A percentile compares a stretch with the other conserved stretches of the same genome.
These are phyloP conservation scores for Ecdyonurus torrentis DNA, from an alignment of 2,888 invertebrate genomes.

Conservation along the genomic window DNA sequence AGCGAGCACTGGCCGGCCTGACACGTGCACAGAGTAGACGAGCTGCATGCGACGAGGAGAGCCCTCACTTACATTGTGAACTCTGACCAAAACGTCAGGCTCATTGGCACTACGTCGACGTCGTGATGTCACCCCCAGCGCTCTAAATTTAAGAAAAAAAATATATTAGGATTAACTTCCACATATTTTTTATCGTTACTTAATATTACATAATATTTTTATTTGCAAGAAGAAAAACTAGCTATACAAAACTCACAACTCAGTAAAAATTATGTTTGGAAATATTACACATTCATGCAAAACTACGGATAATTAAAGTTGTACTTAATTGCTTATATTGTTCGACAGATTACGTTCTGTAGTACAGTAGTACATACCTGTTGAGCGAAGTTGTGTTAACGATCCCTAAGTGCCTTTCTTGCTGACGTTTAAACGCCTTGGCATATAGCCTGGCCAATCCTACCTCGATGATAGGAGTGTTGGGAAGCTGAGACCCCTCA, in stretches of 20 bases:
- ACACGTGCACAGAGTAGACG: constrained; percentile 64
- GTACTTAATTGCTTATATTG: too few species aligned
- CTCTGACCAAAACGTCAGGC: not conserved
- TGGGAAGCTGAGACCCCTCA: constrained; percentile 19
- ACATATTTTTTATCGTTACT: too few species aligned
- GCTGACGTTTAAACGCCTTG: constrained; percentile 59
- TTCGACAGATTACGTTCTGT: too few species aligned
- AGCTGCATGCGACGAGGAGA: constrained; percentile 22
- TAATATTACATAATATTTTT: too few species aligned
- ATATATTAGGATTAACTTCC: too few species aligned
- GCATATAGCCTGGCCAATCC: constrained; percentile 60
- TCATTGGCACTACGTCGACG: not conserved
- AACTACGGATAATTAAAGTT: too few species aligned
- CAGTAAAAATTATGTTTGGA: too few species aligned
- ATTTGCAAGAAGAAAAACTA: too few species aligned
- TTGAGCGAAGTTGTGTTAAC: constrained; percentile 28
- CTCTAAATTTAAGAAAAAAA: too few species aligned
- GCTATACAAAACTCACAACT: too few species aligned
- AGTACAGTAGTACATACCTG: too few species aligned
- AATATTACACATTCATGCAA: too few species aligned
- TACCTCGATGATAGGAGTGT: constrained; percentile 33
- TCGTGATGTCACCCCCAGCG: not conserved
- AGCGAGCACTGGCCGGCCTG: constrained; percentile 63
- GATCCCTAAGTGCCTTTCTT: constrained; percentile 63
- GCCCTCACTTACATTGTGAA: not conserved